Base-by-base conservation (phyloP, 2,888 invertebrate species). In the Anaspis maculata region DNA sequence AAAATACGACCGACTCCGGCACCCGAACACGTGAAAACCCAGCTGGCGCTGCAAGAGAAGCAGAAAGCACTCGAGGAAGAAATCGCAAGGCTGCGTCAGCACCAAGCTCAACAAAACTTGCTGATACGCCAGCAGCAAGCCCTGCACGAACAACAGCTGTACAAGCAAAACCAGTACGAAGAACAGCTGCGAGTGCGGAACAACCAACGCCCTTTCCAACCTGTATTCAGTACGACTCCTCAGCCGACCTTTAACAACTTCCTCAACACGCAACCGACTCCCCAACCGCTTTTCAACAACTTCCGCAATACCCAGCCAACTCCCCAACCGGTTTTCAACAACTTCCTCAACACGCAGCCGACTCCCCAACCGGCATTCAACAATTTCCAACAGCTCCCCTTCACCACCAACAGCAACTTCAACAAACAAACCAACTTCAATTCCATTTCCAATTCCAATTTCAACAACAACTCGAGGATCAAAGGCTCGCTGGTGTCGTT, bases 41-140 rank as follows among this genome's bases (percentile, higher is more conserved):
- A 70, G 41, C 54, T 62, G 25, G 66, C 66, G 30, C 48, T 79
- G 13, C 77, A 79, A 56, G 76, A 77, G 52, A 79, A 83, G 37
- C 83, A 84, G 53, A 70, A 73, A 38, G 64, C 76, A 19, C 59
- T 84, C 10, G 83, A 84, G 55, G 77, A 80, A 43, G 83, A 85
- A 57, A 71, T 84, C 28, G 71, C 70, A 7, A 66, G 76, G 35
- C 60, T 83, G 21, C 74, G 31, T 34, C 51, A 52, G 13, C 48
- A 51, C 36, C 76, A 52, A 11, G 52, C 59, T 35, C 57, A 55
- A 36, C 46, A 52, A 77, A 79, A 48, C 74, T 83, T 50, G 74
- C 54, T 40, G 16, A 30, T 80, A 7, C 71, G 74, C 44, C 71
- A 76, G 37, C 72, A 76, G 49, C 76, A 79, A 49, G 62, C 76